Evolutionary conservation across 2,888 invertebrate species (phyloP).

Genomic region (Drosophila kambysellisi): DNA sequence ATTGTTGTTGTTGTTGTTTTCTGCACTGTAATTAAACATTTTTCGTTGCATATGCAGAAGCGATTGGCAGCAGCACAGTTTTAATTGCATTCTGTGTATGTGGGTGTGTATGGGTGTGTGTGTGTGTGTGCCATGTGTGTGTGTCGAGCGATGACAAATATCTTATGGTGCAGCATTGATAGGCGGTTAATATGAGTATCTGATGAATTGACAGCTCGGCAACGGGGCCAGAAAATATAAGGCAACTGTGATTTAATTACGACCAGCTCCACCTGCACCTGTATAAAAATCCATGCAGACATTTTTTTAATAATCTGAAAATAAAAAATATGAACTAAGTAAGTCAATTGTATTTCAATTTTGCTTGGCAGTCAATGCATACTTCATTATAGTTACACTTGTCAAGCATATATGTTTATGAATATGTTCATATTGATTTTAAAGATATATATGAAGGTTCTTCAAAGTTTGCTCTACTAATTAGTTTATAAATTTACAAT

Average conservation of each 20-base stretch:
- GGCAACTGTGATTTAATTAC: constrained; percentile 29
- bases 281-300: neutral
- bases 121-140: constrained; percentile 5
- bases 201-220: constrained; percentile 43
- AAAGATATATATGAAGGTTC: neutral
- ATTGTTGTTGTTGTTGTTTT: constrained; percentile 45
- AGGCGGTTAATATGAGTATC: constrained; percentile 51
- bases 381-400: neutral
- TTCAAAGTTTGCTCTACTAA: neutral
- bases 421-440: neutral
- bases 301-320: neutral
- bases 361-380: neutral
- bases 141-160: constrained; percentile 50
- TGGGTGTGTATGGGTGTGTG: constrained; percentile 13
- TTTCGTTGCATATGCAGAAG: constrained; percentile 64
- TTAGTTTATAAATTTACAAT: neutral
- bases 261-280: constrained; percentile 2
- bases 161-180: constrained; percentile 61
- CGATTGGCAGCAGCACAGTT: constrained; percentile 56
- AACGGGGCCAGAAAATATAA: constrained; percentile 11
- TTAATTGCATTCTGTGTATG: constrained; percentile 57
- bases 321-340: too few relatives aligned
- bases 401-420: neutral
- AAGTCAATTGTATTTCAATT: neutral
- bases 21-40: constrained; percentile 76